These are phyloP conservation scores for Puffinus mauretanicus DNA, from an alignment of 2,113 vertebrate species.

Conservation along the genomic window DNA sequence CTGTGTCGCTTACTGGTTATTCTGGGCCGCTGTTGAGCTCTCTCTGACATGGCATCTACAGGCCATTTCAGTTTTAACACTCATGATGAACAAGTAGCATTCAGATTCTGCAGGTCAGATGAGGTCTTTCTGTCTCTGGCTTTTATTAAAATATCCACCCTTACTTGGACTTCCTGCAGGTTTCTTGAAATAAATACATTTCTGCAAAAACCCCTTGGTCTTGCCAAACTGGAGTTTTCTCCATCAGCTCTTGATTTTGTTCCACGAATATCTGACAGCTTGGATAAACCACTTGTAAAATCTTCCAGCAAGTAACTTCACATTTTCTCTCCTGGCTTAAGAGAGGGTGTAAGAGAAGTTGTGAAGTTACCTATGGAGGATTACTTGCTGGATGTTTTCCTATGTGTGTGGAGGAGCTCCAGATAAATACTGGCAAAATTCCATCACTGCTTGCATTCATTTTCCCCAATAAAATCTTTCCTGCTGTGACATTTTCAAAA, in stretches of 20 bases:
- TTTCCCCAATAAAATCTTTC: not conserved
- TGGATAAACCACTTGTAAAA: slow-evolving; percentile 1
- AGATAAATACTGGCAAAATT: not conserved
- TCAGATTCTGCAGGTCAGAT: slow-evolving; percentile 11
- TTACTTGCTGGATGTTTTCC: not conserved
- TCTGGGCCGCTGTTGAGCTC: not conserved
- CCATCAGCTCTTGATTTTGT: not conserved
- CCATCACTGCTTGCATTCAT: not conserved
- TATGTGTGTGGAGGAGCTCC: not conserved
- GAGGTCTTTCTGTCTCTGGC: not conserved
- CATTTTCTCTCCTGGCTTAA: not conserved
- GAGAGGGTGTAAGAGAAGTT: not conserved
- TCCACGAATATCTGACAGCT: not conserved
- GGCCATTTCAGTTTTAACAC: not conserved
- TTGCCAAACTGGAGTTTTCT: slow-evolving; percentile 5
- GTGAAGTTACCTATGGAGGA: not conserved
- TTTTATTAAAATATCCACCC: not conserved
- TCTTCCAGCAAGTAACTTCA: not conserved
- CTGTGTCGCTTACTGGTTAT: not conserved
- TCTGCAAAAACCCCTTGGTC: not conserved
- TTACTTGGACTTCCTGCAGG: not conserved
- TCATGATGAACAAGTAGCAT: not conserved
- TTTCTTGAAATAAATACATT: not conserved
- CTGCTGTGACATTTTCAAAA: not conserved
- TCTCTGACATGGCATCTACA: not conserved